Conservation (phyloP, 2,888 invertebrate genomes). For the Rhodophaea formosa region DNA sequence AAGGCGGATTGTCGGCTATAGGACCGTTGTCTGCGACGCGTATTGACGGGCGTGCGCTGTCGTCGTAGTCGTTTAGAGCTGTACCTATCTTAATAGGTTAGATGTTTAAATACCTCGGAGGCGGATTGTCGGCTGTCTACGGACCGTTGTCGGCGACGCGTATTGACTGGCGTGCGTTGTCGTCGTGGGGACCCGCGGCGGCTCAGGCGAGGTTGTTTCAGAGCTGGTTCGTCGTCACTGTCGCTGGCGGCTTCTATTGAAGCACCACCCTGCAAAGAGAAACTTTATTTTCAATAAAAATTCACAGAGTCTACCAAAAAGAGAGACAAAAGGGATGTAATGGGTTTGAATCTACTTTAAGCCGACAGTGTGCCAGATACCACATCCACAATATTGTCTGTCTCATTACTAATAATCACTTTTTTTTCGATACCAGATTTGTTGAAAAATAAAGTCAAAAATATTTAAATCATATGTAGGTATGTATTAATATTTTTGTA, state of each 20-base stretch:
- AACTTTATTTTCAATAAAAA: too few species aligned
- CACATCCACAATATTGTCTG: too few species aligned
- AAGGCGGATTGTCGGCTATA: neutral
- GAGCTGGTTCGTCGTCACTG: conserved; percentile 88
- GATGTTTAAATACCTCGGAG: conserved; percentile 56
- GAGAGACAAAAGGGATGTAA: too few species aligned
- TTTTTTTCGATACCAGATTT: too few species aligned
- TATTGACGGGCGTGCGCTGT: neutral
- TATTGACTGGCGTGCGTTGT: conserved; percentile 58
- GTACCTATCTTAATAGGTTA: too few species aligned
- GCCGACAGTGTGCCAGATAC: too few species aligned
- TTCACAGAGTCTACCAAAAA: too few species aligned
- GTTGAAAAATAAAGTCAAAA: too few species aligned
- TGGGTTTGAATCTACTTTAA: too few species aligned
- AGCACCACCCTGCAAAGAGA: conserved; percentile 77
- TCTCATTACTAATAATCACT: too few species aligned
- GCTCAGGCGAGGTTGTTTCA: conserved; percentile 86
- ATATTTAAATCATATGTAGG: too few species aligned
- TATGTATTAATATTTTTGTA: too few species aligned
- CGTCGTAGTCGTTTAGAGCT: neutral
- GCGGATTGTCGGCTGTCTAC: conserved; percentile 71
- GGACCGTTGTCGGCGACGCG: conserved; percentile 51
- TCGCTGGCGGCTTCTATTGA: conserved; percentile 79
- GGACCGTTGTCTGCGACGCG: neutral
- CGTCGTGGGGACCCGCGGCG: conserved; percentile 62